These are phyloP conservation scores for Schizaphis graminum DNA, from an alignment of 2,888 invertebrate species.

Conservation along the genomic window DNA sequence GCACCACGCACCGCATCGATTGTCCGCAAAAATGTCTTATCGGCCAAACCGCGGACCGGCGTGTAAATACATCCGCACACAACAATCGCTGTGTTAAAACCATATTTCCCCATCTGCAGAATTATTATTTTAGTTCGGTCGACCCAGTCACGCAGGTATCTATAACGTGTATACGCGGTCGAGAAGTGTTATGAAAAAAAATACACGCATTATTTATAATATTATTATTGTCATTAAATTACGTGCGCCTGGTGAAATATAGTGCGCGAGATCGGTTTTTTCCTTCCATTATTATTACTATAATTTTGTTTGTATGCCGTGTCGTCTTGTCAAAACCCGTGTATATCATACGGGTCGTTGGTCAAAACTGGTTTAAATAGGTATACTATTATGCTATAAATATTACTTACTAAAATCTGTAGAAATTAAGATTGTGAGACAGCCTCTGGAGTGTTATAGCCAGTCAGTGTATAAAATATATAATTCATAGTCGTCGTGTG, in stretches of 20 bases:
- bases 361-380: slow-evolving; percentile 49
- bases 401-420: slow-evolving; percentile 33
- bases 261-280: neutral
- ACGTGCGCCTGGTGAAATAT: slow-evolving; percentile 12
- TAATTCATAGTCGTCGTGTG: slow-evolving; percentile 17
- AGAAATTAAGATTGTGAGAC: neutral
- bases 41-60: slow-evolving; percentile 22
- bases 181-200: neutral
- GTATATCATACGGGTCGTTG: slow-evolving; percentile 47
- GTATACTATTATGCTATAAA: slow-evolving; percentile 11
- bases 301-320: neutral
- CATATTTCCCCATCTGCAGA: neutral
- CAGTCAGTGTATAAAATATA: neutral
- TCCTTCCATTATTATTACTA: slow-evolving; percentile 18
- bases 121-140: neutral
- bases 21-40: neutral
- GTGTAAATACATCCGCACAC: neutral
- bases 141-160: neutral
- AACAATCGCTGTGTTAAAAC: neutral
- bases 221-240: slow-evolving; percentile 10
- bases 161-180: neutral
- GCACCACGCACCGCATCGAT: neutral
- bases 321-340: slow-evolving; percentile 44
- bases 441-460: neutral
- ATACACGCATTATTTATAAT: neutral